Conservation (phyloP, 2,888 invertebrate species). For the Peribatodes rhomboidaria region DNA sequence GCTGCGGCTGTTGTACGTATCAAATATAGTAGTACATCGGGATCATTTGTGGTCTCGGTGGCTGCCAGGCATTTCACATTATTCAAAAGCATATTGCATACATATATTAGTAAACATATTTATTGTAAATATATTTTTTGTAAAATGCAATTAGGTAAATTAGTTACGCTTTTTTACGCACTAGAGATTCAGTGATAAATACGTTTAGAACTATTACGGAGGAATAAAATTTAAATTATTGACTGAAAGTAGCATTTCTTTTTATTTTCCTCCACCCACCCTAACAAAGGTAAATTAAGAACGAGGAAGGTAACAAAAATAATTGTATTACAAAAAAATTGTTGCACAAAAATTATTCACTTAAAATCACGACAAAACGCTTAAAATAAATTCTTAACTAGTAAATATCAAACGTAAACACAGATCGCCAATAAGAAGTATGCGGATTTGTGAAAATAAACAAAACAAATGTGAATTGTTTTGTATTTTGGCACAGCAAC, state of each 20-base stretch:
- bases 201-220: conserved; percentile 68
- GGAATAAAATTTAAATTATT: conserved; percentile 78
- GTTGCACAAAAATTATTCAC: conserved; percentile 68
- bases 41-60: too few relatives aligned
- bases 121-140: conserved; percentile 66
- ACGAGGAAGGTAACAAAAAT: conserved; percentile 62
- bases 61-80: too few relatives aligned
- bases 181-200: conserved; percentile 62
- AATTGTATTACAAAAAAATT: conserved; percentile 72
- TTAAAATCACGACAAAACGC: conserved; percentile 67
- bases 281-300: conserved; percentile 18
- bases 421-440: background rate
- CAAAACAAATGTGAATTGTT: background rate
- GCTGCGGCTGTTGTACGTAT: too few relatives aligned
- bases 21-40: too few relatives aligned
- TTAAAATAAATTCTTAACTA: conserved; percentile 47
- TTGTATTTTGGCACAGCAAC: conserved; percentile 2
- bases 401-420: conserved; percentile 54
- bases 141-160: conserved; percentile 69
- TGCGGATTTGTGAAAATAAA: background rate
- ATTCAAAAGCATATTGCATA: conserved; percentile 37
- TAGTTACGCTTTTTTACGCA: conserved; percentile 75
- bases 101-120: conserved; percentile 46
- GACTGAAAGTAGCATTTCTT: conserved; percentile 62
- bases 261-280: conserved; percentile 30